Evolutionary conservation across 2,888 invertebrate species (phyloP).

Genomic region (Rhagophthalmus giganteus): DNA sequence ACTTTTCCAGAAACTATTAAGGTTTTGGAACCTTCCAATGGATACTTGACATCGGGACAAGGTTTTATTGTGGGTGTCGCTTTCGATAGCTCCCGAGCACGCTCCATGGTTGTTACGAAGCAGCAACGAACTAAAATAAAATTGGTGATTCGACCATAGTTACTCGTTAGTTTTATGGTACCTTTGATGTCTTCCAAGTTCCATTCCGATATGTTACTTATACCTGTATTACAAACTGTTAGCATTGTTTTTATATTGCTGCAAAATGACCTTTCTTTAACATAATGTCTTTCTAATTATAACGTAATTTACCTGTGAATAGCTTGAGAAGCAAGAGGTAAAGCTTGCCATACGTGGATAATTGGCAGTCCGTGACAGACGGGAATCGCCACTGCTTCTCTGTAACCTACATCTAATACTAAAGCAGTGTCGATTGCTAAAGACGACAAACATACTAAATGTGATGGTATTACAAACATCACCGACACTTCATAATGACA

Average conservation of each 20-base stretch:
- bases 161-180: too few species aligned
- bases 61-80: slow-evolving; percentile 55
- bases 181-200: slow-evolving; percentile 78
- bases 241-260: slow-evolving; percentile 53
- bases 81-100: slow-evolving; percentile 63
- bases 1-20: slow-evolving; percentile 69
- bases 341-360: slow-evolving; percentile 79
- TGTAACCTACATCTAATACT: slow-evolving; percentile 86
- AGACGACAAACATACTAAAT: slow-evolving; percentile 81
- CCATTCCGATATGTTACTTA: slow-evolving; percentile 58
- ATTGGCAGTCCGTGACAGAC: slow-evolving; percentile 87
- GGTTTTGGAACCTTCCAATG: slow-evolving; percentile 65
- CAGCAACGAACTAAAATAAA: slow-evolving; percentile 72
- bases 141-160: too few species aligned
- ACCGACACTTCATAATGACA: slow-evolving; percentile 80
- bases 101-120: slow-evolving; percentile 77
- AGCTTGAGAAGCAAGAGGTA: slow-evolving; percentile 75
- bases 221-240: slow-evolving; percentile 55
- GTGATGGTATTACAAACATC: slow-evolving; percentile 72
- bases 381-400: slow-evolving; percentile 79
- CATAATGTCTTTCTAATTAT: neutral
- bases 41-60: slow-evolving; percentile 68
- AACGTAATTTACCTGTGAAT: slow-evolving; percentile 65
- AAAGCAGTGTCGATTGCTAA: slow-evolving; percentile 81
- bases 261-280: slow-evolving; percentile 21